A percentile compares a stretch with the other conserved stretches of the same genome.
Evolutionary conservation across 2,113 vertebrate genomes (phyloP).

Genomic region (Heterochromis multidens): DNA sequence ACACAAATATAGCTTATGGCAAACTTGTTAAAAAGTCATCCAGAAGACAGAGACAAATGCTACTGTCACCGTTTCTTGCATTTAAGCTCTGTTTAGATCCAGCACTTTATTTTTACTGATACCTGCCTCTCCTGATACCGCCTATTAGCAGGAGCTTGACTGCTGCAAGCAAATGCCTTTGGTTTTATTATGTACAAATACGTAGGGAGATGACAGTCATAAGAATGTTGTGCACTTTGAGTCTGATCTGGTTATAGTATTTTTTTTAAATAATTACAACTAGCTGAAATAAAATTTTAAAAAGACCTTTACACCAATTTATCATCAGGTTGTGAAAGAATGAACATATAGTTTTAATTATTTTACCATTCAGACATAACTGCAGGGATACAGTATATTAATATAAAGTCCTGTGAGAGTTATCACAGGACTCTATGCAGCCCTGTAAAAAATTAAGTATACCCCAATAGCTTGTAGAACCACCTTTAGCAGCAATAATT

Average conservation of each 20-base stretch:
- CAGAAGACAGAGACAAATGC: neutral
- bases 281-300: no score
- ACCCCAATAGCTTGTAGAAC: neutral
- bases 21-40: neutral
- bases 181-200: neutral
- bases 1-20: neutral
- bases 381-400: no score
- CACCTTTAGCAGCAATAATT: neutral
- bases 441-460: neutral
- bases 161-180: neutral
- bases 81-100: neutral
- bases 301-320: no score
- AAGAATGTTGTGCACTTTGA: neutral
- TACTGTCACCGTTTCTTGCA: neutral
- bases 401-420: no score
- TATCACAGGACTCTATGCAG: no score
- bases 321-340: no score
- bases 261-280: no score
- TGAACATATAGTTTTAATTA: no score
- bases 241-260: neutral
- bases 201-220: neutral
- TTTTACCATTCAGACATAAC: no score
- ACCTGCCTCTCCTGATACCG: neutral
- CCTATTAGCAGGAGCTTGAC: neutral
- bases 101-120: neutral